Evolutionary conservation across 2,888 invertebrate species (phyloP), one percentile per base, ranked within the genome.

Genomic region (Thyatira batis): DNA sequence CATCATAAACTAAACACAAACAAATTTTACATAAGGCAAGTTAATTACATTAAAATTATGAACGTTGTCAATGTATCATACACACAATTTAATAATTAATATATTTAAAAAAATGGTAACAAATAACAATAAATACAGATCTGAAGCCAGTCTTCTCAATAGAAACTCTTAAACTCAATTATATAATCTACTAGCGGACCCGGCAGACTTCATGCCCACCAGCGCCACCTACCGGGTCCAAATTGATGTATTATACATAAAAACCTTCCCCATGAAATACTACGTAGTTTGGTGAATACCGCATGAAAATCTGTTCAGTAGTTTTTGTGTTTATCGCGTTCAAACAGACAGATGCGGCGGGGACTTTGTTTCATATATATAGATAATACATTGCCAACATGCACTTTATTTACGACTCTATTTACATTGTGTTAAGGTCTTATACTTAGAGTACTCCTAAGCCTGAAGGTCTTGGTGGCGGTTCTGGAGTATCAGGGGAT

Each of bases 401-500:
- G 86, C 85, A 75, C 51, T 52, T 52, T 60, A 57, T 51, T 51
- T 61, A 60, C 23, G 10, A 17, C 44, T 48, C 43, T 55, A 53
- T 53, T 52, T 55, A 50, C 52, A 55, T 23, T 8, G 23, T 27
- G 33, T 55, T 49, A 50, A 48, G 20, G 48, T 27, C 27, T 8
- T 30, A 27, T 63, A 76, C 76, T 85, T 80, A 86, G 58, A 87
- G 77, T 11, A 73, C 80, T n/a, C 80, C 85, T 20, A 89, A 57
- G 0, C 81, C 89, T 4, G 83, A 73, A 0, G 91, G 91, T 30
- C 89, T 71, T 2, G 90, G 92, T 3, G 87, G 93, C 0, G 88
- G 93, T 71, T 88, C 92, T 17, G 87, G 92, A 1, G 89, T 93
- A 45, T 85, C 89, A 0, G 90, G 84, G 0, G 91, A 80, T 13